These are phyloP conservation scores for Syngnathus scovelli DNA, from an alignment of 2,113 vertebrate genomes.

Conservation along the genomic window DNA sequence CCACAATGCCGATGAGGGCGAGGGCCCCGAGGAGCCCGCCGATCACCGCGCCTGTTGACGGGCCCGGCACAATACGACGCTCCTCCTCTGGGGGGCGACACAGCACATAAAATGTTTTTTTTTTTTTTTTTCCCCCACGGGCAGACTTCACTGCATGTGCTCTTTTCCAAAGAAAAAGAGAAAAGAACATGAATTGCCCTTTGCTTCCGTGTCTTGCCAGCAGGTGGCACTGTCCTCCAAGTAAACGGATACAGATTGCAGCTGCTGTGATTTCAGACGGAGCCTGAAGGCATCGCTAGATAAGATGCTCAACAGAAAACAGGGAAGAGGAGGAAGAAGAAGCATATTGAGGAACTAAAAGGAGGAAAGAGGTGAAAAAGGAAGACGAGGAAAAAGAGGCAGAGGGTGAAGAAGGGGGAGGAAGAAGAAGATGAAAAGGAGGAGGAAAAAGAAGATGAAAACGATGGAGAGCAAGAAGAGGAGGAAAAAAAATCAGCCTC, in stretches of 20 bases:
- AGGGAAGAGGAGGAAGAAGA: no score
- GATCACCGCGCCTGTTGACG: constrained; percentile 71
- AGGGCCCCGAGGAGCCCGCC: constrained; percentile 76
- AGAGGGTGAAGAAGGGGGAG: neutral
- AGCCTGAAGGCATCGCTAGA: neutral
- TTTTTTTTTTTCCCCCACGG: no score
- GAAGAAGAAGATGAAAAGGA: neutral
- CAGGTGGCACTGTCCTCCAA: constrained; percentile 29
- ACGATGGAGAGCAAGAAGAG: no score
- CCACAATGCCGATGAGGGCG: constrained; percentile 61
- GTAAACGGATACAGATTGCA: neutral
- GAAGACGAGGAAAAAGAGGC: neutral
- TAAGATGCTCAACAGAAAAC: neutral
- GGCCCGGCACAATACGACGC: constrained; percentile 28
- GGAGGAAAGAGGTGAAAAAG: no score
- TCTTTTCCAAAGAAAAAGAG: neutral
- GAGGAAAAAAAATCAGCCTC: neutral
- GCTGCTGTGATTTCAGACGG: neutral
- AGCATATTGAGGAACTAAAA: no score
- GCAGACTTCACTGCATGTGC: no score
- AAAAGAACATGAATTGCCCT: neutral
- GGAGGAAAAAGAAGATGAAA: no score
- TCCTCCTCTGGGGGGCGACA: constrained; percentile 26
- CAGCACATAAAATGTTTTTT: neutral
- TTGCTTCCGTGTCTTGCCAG: constrained; percentile 10